These are phyloP conservation scores for Rhinatrema bivittatum DNA, from an alignment of 2,797 vertebrate genomes.

Conservation along the genomic window DNA sequence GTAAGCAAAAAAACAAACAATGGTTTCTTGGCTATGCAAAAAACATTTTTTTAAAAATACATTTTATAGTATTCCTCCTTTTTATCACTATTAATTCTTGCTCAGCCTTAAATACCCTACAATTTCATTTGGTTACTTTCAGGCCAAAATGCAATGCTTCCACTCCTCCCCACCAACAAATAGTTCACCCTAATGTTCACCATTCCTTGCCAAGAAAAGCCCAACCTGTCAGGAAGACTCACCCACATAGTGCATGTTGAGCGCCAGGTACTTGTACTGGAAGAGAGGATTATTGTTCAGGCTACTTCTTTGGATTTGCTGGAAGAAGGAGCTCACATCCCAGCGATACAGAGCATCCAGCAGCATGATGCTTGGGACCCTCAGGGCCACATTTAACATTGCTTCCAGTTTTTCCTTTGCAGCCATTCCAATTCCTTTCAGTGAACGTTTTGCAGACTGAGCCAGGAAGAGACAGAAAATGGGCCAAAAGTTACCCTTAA, in stretches of 20 bases:
- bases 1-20: too few relatives aligned
- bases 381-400: constrained; percentile 89
- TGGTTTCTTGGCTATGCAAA: too few relatives aligned
- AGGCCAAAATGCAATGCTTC: too few relatives aligned
- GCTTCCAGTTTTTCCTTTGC: constrained; percentile 90
- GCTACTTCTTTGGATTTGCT: constrained; percentile 97
- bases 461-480: constrained; percentile 33
- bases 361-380: constrained; percentile 96
- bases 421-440: constrained; percentile 66
- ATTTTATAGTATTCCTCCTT: too few relatives aligned
- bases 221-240: too few relatives aligned
- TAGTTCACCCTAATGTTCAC: too few relatives aligned
- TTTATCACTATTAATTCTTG: too few relatives aligned
- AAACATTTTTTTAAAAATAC: too few relatives aligned
- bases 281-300: constrained; percentile 93
- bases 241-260: constrained; percentile 98
- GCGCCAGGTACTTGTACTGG: constrained; percentile 96
- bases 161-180: too few relatives aligned
- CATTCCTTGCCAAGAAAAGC: too few relatives aligned
- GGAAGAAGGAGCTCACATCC: constrained; percentile 97
- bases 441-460: constrained; percentile 39
- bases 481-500: constrained; percentile 36
- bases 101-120: too few relatives aligned
- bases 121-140: too few relatives aligned
- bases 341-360: constrained; percentile 93